phyloP scores from a whole-genome alignment of 2,797 vertebrate species.

The Zenarchopterus dispar region DNA sequence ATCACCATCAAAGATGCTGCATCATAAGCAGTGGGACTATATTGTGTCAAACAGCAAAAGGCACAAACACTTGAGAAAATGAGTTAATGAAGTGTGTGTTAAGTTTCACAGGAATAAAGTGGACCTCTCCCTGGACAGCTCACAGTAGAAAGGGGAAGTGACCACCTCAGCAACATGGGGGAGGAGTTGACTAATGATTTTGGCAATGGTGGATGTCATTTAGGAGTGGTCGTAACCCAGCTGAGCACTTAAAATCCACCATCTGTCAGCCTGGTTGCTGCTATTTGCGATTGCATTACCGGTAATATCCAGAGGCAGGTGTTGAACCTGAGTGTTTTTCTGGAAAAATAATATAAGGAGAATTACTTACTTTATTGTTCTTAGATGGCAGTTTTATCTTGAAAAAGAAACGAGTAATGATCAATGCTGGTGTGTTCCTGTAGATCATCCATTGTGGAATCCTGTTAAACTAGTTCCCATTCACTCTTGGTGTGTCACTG shows the following conservation, averaged over 20 bases:
- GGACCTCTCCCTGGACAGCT: conserved; percentile 41
- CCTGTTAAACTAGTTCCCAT: conserved; percentile 12
- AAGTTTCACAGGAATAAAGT: conserved; percentile 49
- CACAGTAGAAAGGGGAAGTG: conserved; percentile 46
- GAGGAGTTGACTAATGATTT: conserved; percentile 55
- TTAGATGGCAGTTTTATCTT: no score
- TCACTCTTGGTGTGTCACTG: neutral
- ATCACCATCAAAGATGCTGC: conserved; percentile 12
- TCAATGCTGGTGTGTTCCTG: neutral
- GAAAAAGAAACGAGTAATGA: neutral
- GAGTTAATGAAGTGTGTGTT: conserved; percentile 68
- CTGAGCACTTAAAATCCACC: conserved; percentile 59
- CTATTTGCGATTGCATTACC: conserved; percentile 36
- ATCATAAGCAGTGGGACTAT: conserved; percentile 19
- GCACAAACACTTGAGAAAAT: conserved; percentile 16
- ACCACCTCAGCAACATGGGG: conserved; percentile 38
- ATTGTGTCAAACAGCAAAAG: conserved; percentile 25
- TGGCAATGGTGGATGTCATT: conserved; percentile 59
- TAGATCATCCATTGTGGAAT: conserved; percentile 1
- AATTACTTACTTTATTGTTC: no score
- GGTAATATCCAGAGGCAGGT: conserved; percentile 46
- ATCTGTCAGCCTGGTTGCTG: conserved; percentile 49
- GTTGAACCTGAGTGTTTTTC: conserved; percentile 23
- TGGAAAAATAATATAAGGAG: neutral
- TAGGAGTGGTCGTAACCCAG: conserved; percentile 51